Evolutionary conservation across 2,797 vertebrate genomes (phyloP).

Genomic region (Notoglanidium macrostoma): DNA sequence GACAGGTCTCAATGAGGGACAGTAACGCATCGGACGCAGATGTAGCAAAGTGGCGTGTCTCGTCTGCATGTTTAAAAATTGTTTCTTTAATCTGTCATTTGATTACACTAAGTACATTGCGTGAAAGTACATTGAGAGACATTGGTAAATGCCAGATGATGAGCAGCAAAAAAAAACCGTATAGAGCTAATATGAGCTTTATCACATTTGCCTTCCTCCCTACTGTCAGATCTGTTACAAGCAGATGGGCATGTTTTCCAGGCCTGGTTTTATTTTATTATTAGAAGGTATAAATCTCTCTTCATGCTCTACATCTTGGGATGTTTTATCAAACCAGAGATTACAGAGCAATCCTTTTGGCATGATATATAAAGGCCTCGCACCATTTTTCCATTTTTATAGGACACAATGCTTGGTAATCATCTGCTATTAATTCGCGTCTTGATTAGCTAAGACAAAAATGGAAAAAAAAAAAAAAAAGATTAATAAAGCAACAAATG

Average conservation of each 20-base stretch:
- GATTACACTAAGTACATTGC: neutral
- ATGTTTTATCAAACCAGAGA: conserved; percentile 42
- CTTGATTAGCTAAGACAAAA: conserved; percentile 41
- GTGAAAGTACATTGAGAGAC: neutral
- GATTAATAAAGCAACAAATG: conserved; percentile 29
- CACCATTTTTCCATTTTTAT: conserved; percentile 43
- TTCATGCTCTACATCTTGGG: conserved; percentile 34
- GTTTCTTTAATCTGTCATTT: neutral
- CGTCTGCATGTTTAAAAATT: neutral
- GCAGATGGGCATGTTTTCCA: conserved; percentile 46
- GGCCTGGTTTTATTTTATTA: conserved; percentile 45
- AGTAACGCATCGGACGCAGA: conserved; percentile 6
- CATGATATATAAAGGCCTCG: conserved; percentile 45
- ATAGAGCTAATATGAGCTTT: conserved; percentile 28
- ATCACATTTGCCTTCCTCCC: conserved; percentile 35
- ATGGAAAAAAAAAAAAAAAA: conserved; percentile 10
- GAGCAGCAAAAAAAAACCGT: neutral
- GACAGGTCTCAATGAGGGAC: neutral
- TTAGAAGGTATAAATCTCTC: conserved; percentile 38
- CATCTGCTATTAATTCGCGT: conserved; percentile 33
- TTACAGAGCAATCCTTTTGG: conserved; percentile 44
- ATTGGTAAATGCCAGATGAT: conserved; percentile 17
- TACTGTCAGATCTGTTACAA: conserved; percentile 25
- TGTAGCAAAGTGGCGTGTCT: neutral
- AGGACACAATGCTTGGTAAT: conserved; percentile 29